phyloP scores from a whole-genome alignment of 1,140 invertebrate genomes.

The Nasonia vitripennis region DNA sequence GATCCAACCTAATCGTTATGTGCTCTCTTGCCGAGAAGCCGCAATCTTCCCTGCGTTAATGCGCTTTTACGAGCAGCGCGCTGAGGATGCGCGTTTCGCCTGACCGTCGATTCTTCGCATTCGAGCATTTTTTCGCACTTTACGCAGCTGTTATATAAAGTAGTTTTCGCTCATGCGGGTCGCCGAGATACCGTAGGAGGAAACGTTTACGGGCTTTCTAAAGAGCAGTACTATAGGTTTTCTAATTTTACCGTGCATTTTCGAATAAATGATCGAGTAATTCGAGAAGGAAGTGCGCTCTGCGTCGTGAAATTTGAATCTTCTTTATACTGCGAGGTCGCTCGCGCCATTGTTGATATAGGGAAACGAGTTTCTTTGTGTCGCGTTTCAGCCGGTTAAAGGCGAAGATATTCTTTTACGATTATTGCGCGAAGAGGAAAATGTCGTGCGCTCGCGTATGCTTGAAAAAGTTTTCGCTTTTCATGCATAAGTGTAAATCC shows the following conservation, averaged over 20 bases:
- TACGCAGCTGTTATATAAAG: too few species aligned
- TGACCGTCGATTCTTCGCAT: not conserved
- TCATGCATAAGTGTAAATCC: too few species aligned
- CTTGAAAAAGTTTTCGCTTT: too few species aligned
- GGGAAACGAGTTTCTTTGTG: not conserved
- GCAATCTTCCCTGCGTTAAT: not conserved
- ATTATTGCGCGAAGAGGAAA: too few species aligned
- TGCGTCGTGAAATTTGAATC: not conserved
- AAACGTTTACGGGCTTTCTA: not conserved
- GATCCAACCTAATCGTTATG: not conserved
- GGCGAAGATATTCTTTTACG: too few species aligned
- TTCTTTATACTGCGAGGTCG: not conserved
- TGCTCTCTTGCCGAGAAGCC: not conserved
- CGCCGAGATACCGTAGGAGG: not conserved
- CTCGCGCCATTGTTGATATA: not conserved
- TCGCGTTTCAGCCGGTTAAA: not conserved
- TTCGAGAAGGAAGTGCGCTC: not conserved
- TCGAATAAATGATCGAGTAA: not conserved
- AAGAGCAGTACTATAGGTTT: too few species aligned
- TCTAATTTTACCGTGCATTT: not conserved
- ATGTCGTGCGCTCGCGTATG: too few species aligned
- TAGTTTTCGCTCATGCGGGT: too few species aligned
- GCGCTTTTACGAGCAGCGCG: not conserved
- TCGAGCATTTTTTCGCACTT: not conserved
- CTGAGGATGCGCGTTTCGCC: not conserved